A percentile compares a stretch with the other conserved stretches of the same genome.
phyloP scores from a whole-genome alignment of 1,140 invertebrate species.

The Physella acuta region DNA sequence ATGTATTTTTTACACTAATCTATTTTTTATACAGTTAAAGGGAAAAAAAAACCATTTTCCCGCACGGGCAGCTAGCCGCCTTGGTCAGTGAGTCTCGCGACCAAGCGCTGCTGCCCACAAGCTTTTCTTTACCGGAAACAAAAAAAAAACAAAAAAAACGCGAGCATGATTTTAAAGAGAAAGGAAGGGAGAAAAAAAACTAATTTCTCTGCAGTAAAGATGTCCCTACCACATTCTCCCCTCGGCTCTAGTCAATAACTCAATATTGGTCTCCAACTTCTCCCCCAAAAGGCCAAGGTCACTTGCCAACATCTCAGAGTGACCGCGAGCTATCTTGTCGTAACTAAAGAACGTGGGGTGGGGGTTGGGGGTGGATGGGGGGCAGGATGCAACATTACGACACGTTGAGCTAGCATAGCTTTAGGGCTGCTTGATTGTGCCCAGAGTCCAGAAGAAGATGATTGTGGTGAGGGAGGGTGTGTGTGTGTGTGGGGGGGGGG shows the following conservation, averaged over 20 bases:
- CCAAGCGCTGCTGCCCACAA: not conserved
- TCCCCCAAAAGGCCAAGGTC: not conserved
- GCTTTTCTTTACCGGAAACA: not conserved
- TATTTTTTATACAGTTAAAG: not conserved
- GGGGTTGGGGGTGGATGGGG: not conserved
- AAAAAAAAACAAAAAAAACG: not conserved
- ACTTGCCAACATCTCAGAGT: not conserved
- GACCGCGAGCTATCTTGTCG: slow-evolving; percentile 2
- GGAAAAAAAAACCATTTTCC: not conserved
- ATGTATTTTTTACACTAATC: too few species aligned
- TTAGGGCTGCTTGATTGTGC: too few species aligned
- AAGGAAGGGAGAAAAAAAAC: not conserved
- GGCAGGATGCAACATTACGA: not conserved
- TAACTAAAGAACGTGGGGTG: not conserved
- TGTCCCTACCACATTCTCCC: not conserved
- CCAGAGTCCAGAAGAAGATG: too few species aligned
- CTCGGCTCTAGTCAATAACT: slow-evolving; percentile 6
- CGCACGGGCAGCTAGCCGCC: not conserved
- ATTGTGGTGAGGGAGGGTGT: too few species aligned
- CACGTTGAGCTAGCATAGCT: too few species aligned
- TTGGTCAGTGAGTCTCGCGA: not conserved
- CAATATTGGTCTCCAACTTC: slow-evolving; percentile 7
- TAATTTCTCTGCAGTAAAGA: slow-evolving; percentile 5
- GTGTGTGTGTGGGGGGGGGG: not conserved
- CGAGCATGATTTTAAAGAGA: not conserved